Evolutionary conservation across 1,140 invertebrate species (phyloP), one percentile per base, ranked within the genome.

Genomic region (Mactra quadrangularis): DNA sequence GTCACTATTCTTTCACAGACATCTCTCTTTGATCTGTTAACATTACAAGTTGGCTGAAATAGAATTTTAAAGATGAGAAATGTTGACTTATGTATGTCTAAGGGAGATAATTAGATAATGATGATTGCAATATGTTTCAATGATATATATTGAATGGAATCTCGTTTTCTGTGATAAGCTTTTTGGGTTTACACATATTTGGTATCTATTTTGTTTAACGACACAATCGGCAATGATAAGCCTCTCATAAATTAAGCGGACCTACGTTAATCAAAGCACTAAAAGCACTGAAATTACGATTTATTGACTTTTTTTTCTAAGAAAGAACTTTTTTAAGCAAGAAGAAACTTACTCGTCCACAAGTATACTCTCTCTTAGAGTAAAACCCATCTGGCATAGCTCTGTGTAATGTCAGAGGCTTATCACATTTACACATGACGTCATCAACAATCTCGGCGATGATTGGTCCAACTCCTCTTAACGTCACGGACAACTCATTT

Each of bases 401-500:
- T 60, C 27, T 59, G 25, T 47, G 55, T 17, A 75, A 53, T 6
- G 31, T n/a, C 1, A 75, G 38, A 25, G 72, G 53, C 19, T 41
- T n/a, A 4, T 52, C 3, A 60, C 72, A 75, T 27, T 22, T 59
- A 27, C 72, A 75, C 45, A 4, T 45, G 11, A 75, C 38, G 27
- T 59, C 72, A 29, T 55, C 72, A 29, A 75, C 57, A 13, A 75
- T 53, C 19, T 75, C 72, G 15, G 27, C 15, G 27, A 47, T 62
- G 3, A 75, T 57, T 60, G 72, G 72, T 29, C 72, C 72, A 50
- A 62, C 25, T 9, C 72, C 72, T 25, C 72, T 52, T 25, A 75
- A 33, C 25, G 53, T 47, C 27, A 75, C 35, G 6, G 55, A 33
- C 17, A 75, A n/a, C n/a, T 75, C 72, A 33, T 62, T 47, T 9